A percentile compares a stretch with the other conserved stretches of the same genome.
Evolutionary conservation across 2,888 invertebrate species (phyloP).

Genomic region (Thecophora atra): DNA sequence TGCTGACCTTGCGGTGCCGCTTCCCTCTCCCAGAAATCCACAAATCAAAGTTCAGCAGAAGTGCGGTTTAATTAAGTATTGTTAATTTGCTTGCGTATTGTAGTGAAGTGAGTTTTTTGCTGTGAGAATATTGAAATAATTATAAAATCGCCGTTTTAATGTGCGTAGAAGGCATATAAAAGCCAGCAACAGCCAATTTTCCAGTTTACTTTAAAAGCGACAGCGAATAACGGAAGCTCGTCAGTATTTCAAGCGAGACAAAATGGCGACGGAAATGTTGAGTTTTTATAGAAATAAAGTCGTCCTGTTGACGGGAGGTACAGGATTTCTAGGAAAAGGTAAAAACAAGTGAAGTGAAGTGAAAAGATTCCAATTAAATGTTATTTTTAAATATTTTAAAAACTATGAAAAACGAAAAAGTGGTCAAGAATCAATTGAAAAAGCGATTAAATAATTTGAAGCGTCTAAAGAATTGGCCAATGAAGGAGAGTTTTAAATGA

Average conservation of each 20-base stretch:
- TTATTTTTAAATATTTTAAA: too few species aligned
- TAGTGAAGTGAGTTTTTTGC: not conserved
- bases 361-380: too few species aligned
- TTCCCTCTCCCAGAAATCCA: too few species aligned
- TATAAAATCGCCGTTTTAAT: too few species aligned
- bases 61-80: too few species aligned
- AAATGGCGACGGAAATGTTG: slow-evolving; percentile 64
- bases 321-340: slow-evolving; percentile 68
- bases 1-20: too few species aligned
- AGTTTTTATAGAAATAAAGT: slow-evolving; percentile 71
- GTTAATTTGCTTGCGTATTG: too few species aligned
- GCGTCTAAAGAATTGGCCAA: not conserved
- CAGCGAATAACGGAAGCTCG: slow-evolving; percentile 7
- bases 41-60: too few species aligned
- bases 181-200: not conserved
- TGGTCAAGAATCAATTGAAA: too few species aligned
- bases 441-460: too few species aligned
- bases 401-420: too few species aligned
- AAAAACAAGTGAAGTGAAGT: slow-evolving; percentile 58
- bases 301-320: slow-evolving; percentile 72
- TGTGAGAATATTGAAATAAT: not conserved
- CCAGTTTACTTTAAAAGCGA: not conserved
- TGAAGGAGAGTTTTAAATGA: not conserved
- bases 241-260: not conserved
- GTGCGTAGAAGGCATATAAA: slow-evolving; percentile 13